phyloP scores from a whole-genome alignment of 1,140 invertebrate species.

The Limonius californicus region DNA sequence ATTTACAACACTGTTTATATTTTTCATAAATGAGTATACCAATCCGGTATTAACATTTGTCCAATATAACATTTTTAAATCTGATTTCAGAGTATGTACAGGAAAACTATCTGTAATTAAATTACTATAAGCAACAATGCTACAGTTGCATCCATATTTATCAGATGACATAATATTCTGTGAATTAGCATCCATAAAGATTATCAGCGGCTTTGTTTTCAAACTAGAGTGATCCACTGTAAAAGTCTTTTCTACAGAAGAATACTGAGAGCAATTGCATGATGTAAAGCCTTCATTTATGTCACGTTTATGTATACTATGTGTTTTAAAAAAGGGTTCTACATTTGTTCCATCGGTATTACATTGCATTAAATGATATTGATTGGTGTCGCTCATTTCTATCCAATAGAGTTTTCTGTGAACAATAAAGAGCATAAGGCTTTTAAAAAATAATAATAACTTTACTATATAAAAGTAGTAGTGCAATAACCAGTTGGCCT shows the following conservation, averaged over 20 bases:
- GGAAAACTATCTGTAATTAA: slow-evolving; percentile 47
- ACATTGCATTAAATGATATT: slow-evolving; percentile 60
- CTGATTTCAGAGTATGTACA: slow-evolving; percentile 59
- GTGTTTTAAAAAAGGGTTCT: slow-evolving; percentile 56
- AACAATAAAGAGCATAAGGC: too few relatives aligned
- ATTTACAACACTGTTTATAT: slow-evolving; percentile 38
- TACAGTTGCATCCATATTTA: slow-evolving; percentile 65
- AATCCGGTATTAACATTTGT: slow-evolving; percentile 56
- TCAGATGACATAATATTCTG: slow-evolving; percentile 63
- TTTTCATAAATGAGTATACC: slow-evolving; percentile 64
- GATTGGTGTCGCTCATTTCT: slow-evolving; percentile 52
- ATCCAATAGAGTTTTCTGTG: slow-evolving; percentile 72
- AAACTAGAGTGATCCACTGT: slow-evolving; percentile 61
- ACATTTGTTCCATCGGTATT: slow-evolving; percentile 55
- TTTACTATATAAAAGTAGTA: too few relatives aligned
- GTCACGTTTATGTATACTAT: slow-evolving; percentile 30
- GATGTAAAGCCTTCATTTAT: slow-evolving; percentile 28
- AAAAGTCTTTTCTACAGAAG: slow-evolving; percentile 58
- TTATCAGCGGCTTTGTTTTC: slow-evolving; percentile 54
- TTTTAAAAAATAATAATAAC: too few relatives aligned
- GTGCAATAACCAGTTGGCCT: too few relatives aligned
- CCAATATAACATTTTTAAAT: slow-evolving; percentile 68
- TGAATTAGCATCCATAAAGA: slow-evolving; percentile 60
- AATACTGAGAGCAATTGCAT: slow-evolving; percentile 58
- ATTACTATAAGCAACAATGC: slow-evolving; percentile 49